Evolutionary conservation across 1,140 invertebrate species (phyloP), one percentile per base, ranked within the genome.

Genomic region (Drosophila athabasca): DNA sequence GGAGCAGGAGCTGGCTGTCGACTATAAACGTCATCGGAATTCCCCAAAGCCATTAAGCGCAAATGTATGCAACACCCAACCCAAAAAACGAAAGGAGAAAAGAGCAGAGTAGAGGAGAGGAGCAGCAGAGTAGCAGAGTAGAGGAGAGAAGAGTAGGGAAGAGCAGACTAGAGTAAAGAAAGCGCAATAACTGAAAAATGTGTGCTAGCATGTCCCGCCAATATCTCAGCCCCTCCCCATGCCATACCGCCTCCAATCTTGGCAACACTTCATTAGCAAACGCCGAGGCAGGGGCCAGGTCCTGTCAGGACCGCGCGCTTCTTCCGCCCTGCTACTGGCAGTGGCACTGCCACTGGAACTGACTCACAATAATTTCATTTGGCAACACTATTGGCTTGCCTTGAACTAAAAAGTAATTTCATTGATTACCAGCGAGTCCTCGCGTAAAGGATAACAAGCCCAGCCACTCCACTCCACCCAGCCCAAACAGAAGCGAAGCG

Each of bases 11-110:
- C 44, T 69, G 61, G 3, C 67, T 73, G 76, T 60, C 77, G 83
- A 79, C 84, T 88, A 88, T 88, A 88, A 88, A 82, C 83, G 83
- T 88, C 83, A 88, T 83, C 80, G 83, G 72, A 77, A 88, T 88
- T 88, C 83, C 83, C 83, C 79, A 88, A 88, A 88, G 83, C 83
- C 84, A 88, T 88, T 88, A 88, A 88, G 79, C 79, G 79, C 69
- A 88, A 88, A 88, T 88, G 84, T 88, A 88, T 88, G 83, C 83
- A 88, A 88, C 79, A 79, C 62, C 67, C 65, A 73, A 69, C 50
- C 79, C 60, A 66, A 65, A 43, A 11, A 15, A 19, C 35, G 17
- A 26, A 19, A 17, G 35, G 26, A 51, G 31, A 13, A 53, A 31
- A n/a, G 17, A 54, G 17, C 54, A 54, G n/a, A 51, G 6, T 22